These are phyloP conservation scores for Harpalus rufipes DNA, from an alignment of 2,888 invertebrate species.

Conservation along the genomic window DNA sequence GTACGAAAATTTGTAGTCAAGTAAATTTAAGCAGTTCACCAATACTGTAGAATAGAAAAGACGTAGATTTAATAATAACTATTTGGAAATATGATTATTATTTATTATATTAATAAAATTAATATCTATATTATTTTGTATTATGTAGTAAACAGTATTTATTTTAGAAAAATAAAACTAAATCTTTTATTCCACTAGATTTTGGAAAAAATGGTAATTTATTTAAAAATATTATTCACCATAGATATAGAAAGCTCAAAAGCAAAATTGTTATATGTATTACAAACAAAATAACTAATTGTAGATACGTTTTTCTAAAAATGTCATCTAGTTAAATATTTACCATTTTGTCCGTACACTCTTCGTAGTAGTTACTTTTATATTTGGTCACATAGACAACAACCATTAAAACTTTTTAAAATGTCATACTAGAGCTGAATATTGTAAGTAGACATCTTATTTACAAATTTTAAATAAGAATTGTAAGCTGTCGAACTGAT, in stretches of 20 bases:
- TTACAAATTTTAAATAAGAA: neutral
- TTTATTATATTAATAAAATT: conserved; percentile 22
- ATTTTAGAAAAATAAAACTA: conserved; percentile 52
- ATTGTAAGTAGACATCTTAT: neutral
- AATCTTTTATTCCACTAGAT: conserved; percentile 5
- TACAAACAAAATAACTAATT: conserved; percentile 32
- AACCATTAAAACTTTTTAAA: conserved; percentile 27
- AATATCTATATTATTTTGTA: conserved; percentile 28
- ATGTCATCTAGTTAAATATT: conserved; percentile 22
- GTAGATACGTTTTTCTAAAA: conserved; percentile 28
- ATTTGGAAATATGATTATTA: conserved; percentile 46
- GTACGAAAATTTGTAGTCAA: conserved; percentile 47
- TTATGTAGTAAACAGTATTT: conserved; percentile 27
- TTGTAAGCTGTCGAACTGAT: conserved; percentile 38
- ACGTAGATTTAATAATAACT: conserved; percentile 37
- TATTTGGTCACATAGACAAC: conserved; percentile 18
- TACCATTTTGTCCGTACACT: conserved; percentile 10
- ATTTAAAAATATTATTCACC: conserved; percentile 4
- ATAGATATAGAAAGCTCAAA: conserved; percentile 42
- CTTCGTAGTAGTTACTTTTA: conserved; percentile 4
- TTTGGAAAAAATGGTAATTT: conserved; percentile 40
- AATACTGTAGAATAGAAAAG: conserved; percentile 37
- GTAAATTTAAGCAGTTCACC: conserved; percentile 31
- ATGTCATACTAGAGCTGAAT: conserved; percentile 31
- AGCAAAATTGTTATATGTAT: conserved; percentile 44